Conservation (phyloP, 2,113 vertebrate genomes). For the Paratilapia polleni region DNA sequence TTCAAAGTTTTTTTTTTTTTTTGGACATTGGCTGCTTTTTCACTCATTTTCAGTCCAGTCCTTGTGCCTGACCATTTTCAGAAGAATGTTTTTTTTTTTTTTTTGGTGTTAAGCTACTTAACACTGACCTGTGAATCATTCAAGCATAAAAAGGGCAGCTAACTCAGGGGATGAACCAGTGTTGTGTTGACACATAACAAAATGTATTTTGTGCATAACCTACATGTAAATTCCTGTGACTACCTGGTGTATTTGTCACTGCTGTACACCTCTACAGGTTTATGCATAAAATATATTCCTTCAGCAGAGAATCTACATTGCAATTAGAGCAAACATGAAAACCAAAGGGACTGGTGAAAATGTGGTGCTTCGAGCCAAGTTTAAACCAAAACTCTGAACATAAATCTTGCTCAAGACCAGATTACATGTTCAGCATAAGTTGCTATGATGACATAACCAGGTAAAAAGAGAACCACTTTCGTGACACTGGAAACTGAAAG, state of each 20-base stretch:
- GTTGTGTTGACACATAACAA: no score
- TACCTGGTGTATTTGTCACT: neutral
- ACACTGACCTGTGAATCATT: no score
- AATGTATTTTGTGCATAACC: neutral
- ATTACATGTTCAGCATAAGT: neutral
- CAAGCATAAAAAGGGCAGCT: no score
- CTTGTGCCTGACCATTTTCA: no score
- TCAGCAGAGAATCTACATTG: neutral
- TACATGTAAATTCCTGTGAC: neutral
- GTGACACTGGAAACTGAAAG: neutral
- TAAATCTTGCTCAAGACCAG: neutral
- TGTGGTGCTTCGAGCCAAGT: neutral
- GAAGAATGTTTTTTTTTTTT: no score
- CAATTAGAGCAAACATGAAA: neutral
- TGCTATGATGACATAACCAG: neutral
- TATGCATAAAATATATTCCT: neutral
- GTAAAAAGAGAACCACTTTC: neutral
- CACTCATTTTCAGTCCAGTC: no score
- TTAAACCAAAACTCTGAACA: neutral
- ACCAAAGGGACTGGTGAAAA: neutral
- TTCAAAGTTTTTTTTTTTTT: no score
- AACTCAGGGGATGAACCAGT: no score
- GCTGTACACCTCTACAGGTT: neutral
- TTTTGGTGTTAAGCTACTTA: no score
- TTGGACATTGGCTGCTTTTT: no score